Evolutionary conservation across 1,140 invertebrate species (phyloP).

Genomic region (Bombus polaris): DNA sequence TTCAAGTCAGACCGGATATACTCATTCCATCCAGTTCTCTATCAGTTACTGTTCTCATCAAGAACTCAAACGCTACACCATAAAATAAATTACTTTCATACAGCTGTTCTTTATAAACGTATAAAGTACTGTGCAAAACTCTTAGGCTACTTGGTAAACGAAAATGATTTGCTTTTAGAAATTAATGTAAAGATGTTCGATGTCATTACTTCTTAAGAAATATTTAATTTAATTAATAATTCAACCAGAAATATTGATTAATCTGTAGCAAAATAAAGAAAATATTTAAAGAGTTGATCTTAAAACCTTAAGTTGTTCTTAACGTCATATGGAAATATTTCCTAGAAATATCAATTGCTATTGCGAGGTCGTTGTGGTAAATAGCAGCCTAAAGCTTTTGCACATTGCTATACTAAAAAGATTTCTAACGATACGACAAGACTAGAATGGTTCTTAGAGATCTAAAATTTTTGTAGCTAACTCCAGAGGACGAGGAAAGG

Average conservation of each 20-base stretch:
- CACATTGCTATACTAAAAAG: not conserved
- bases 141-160: not conserved
- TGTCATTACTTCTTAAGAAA: not conserved
- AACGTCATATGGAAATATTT: too few relatives aligned
- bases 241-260: too few relatives aligned
- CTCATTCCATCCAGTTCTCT: not conserved
- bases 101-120: too few relatives aligned
- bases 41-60: not conserved
- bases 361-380: too few relatives aligned
- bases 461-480: constrained; percentile 86
- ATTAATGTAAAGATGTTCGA: not conserved
- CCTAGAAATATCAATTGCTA: too few relatives aligned
- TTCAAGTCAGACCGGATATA: not conserved
- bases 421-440: not conserved
- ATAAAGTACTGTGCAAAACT: not conserved
- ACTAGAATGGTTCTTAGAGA: not conserved
- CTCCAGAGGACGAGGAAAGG: constrained; percentile 95
- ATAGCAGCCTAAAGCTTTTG: not conserved
- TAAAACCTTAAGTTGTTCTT: too few relatives aligned
- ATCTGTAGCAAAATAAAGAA: too few relatives aligned
- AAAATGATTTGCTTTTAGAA: not conserved
- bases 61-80: not conserved
- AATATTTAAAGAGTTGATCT: too few relatives aligned
- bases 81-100: not conserved
- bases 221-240: too few relatives aligned